Evolutionary conservation across 2,888 invertebrate species (phyloP), one percentile per base, ranked within the genome.

Genomic region (Deilephila porcellus): DNA sequence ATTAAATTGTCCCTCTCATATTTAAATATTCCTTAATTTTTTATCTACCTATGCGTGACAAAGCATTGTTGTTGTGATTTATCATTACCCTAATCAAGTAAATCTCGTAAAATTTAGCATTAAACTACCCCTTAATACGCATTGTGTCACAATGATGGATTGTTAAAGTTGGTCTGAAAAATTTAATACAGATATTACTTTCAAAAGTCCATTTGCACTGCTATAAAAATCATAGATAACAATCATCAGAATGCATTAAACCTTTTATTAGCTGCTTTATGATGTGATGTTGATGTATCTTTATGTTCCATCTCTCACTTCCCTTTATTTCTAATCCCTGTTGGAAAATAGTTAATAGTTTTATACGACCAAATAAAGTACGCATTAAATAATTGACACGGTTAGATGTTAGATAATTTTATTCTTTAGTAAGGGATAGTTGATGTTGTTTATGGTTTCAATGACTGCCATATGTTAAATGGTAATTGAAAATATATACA

Each of bases 181-280:
- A 82, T 85, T 86, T 87, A 89, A 90, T 88, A 86, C 83, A 86
- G 89, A 90, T 90, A 91, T 88, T 82, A 86, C 90, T 91, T 91
- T 90, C 88, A 91, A 86, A 91, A 90, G 88, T 84, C 90, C 90
- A 93, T 93, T 93, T 90, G 87, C 89, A 82, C 84, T 86, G 88
- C 86, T 86, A 91, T 93, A 93, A 94, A 92, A 91, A 88, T 85
- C 79, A 77, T 77, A 86, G 93, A 93, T 93, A 90, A 88, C 87
- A 86, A 94, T 93, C 93, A 79, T 80, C 81, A 83, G 86, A 87
- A 83, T 84, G 86, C 87, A 90, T 91, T 91, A 89, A 90, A 90
- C 83, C 85, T 86, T 90, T 91, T 91, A 91, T 88, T 88, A 88
- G 83, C 86, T 86, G 87, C 88, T 88, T 88, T 89, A 83, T 85